Conservation (phyloP, 2,888 invertebrate genomes). For the Bhutanitis thaidina region DNA sequence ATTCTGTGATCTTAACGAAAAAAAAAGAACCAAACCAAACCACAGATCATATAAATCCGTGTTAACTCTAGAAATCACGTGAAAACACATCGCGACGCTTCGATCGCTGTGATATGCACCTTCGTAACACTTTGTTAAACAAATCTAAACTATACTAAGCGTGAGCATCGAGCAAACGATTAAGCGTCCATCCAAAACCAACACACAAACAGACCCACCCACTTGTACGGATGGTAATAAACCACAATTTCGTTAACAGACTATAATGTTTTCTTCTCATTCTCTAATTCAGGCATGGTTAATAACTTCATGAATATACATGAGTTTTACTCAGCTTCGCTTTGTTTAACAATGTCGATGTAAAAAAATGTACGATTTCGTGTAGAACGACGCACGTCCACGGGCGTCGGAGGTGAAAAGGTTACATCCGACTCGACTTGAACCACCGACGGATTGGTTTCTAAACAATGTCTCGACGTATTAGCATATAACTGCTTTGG, state of each 20-base stretch:
- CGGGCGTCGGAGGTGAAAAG: conserved; percentile 3
- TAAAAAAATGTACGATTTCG: not conserved
- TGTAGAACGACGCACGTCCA: not conserved
- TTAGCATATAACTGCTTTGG: too few relatives aligned
- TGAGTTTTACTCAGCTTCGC: conserved; percentile 3
- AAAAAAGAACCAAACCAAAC: too few relatives aligned
- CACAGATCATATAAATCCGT: too few relatives aligned
- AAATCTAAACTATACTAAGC: too few relatives aligned
- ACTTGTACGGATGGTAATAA: not conserved
- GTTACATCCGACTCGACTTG: not conserved
- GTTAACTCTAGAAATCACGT: too few relatives aligned
- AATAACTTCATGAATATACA: conserved; percentile 13
- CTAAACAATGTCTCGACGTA: not conserved
- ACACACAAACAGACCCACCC: not conserved
- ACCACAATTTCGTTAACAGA: not conserved
- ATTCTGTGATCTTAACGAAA: too few relatives aligned
- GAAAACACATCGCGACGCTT: too few relatives aligned
- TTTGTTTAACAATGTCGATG: not conserved
- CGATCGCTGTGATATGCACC: too few relatives aligned
- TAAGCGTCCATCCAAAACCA: not conserved
- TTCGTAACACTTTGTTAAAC: too few relatives aligned
- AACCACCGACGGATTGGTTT: not conserved
- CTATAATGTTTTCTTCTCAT: not conserved
- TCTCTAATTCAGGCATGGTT: conserved; percentile 10
- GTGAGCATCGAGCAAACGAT: too few relatives aligned